A percentile compares a stretch with the other conserved stretches of the same genome.
Evolutionary conservation across 2,888 invertebrate genomes (phyloP).

Genomic region (Toxonevra muliebris): DNA sequence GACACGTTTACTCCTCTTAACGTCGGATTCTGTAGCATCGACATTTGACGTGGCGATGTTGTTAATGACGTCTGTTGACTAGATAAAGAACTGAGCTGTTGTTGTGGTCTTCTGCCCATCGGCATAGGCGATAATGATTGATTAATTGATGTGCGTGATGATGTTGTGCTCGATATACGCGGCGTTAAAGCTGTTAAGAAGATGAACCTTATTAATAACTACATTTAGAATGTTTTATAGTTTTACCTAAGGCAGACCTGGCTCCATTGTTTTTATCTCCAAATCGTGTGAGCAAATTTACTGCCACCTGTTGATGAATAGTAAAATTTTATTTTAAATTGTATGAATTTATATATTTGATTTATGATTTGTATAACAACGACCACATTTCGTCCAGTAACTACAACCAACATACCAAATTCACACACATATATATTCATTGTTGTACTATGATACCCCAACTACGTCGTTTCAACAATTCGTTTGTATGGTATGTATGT

Average conservation of each 20-base stretch:
- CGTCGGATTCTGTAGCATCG: slow-evolving; percentile 2
- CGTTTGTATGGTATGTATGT: too few relatives aligned
- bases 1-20: neutral
- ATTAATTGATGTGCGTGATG: slow-evolving; percentile 11
- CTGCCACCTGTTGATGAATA: slow-evolving; percentile 54
- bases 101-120: slow-evolving; percentile 21
- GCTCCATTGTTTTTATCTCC: slow-evolving; percentile 55
- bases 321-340: too few relatives aligned
- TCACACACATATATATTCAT: too few relatives aligned
- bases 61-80: slow-evolving; percentile 16
- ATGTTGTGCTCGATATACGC: slow-evolving; percentile 7
- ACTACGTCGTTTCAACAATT: too few relatives aligned
- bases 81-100: slow-evolving; percentile 11
- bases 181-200: slow-evolving; percentile 27
- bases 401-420: too few relatives aligned
- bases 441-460: too few relatives aligned
- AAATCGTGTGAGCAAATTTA: slow-evolving; percentile 62
- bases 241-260: slow-evolving; percentile 37
- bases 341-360: too few relatives aligned
- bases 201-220: neutral
- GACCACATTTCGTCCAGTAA: too few relatives aligned
- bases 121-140: slow-evolving; percentile 4
- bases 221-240: neutral
- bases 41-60: slow-evolving; percentile 25
- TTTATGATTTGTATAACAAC: too few relatives aligned